phyloP scores from a whole-genome alignment of 2,113 vertebrate species.

The Prietella phreatophila region DNA sequence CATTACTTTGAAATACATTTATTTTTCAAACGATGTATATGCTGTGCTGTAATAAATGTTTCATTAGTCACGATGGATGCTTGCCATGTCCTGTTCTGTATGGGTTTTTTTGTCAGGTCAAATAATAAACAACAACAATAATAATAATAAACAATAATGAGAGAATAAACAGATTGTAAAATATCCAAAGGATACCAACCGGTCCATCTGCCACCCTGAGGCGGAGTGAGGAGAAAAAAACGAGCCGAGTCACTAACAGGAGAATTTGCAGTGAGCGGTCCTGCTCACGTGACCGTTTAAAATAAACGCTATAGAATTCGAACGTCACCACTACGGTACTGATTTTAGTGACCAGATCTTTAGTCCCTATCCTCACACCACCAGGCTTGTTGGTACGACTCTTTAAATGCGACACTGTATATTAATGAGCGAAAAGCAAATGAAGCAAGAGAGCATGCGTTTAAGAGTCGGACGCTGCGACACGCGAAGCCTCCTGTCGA shows the following conservation, averaged over 20 bases:
- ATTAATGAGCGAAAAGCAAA: constrained; percentile 29
- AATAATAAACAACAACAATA: constrained; percentile 45
- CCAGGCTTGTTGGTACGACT: not conserved
- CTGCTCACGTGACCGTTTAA: constrained; percentile 52
- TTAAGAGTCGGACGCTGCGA: not conserved
- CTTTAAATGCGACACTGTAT: not conserved
- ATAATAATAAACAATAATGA: constrained; percentile 72
- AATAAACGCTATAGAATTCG: not conserved
- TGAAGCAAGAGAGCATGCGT: constrained; percentile 37
- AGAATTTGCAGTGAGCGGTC: constrained; percentile 40
- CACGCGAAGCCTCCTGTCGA: not conserved
- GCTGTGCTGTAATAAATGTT: constrained; percentile 71
- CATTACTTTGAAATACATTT: constrained; percentile 75
- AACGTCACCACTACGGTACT: constrained; percentile 54
- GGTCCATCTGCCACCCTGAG: constrained; percentile 76
- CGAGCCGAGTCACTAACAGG: constrained; percentile 50
- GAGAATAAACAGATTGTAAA: constrained; percentile 80
- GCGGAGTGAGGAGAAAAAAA: constrained; percentile 57
- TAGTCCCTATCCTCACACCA: constrained; percentile 47
- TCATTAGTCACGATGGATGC: constrained; percentile 70
- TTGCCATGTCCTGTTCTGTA: constrained; percentile 58
- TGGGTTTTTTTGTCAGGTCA: constrained; percentile 52
- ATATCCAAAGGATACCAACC: constrained; percentile 84
- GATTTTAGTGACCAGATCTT: constrained; percentile 63
- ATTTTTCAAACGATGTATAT: constrained; percentile 74